A percentile compares a stretch with the other conserved stretches of the same genome.
Conservation (phyloP, 2,888 invertebrate species). For the Apoda limacodes region DNA sequence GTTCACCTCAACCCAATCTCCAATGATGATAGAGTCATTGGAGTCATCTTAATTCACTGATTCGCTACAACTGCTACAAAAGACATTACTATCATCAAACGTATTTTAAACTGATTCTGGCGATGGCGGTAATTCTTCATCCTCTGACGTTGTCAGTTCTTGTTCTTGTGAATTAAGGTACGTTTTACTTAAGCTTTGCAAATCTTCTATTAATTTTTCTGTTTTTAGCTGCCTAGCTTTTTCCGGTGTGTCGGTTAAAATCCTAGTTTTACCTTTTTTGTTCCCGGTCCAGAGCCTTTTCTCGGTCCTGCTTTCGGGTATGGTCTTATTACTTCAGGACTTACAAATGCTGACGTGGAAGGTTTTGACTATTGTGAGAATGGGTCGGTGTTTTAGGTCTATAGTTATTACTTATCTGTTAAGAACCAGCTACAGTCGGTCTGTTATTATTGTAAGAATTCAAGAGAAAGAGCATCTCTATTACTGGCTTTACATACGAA, state of each 20-base stretch:
- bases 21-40: too few species aligned
- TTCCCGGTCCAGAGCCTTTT: slow-evolving; percentile 13
- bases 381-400: too few species aligned
- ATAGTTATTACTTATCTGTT: too few species aligned
- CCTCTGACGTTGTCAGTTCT: slow-evolving; percentile 9
- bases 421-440: too few species aligned
- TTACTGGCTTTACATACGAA: slow-evolving; percentile 3
- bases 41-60: too few species aligned
- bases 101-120: slow-evolving; percentile 6
- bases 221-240: too few species aligned
- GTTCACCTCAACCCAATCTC: too few species aligned
- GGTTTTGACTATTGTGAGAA: too few species aligned
- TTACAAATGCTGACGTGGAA: slow-evolving; percentile 7
- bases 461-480: slow-evolving; percentile 3
- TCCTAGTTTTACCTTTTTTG: slow-evolving; percentile 19
- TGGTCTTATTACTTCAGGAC: too few species aligned
- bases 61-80: too few species aligned
- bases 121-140: slow-evolving; percentile 12
- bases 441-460: background rate
- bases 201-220: slow-evolving; percentile 8
- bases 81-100: too few species aligned
- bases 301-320: too few species aligned
- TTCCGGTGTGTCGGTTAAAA: slow-evolving; percentile 22
- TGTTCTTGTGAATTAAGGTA: slow-evolving; percentile 9
- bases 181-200: slow-evolving; percentile 10